Percentiles rank a stretch among this genome's conserved stretches.
Conservation (phyloP, 2,113 vertebrate species). For the Thalassoma bifasciatum region DNA sequence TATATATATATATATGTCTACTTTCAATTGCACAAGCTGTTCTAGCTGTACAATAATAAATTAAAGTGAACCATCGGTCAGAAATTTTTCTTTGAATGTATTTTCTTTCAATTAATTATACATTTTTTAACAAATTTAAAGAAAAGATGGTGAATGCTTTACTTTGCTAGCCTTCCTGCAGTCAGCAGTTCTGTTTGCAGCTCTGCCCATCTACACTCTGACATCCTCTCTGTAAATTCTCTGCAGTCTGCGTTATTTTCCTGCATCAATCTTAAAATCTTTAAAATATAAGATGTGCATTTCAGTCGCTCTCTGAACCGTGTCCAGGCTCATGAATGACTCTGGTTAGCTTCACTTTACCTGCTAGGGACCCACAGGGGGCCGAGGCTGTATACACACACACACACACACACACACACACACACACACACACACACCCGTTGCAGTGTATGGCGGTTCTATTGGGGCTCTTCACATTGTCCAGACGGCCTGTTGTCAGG, state of each 20-base stretch:
- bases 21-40: too few relatives aligned
- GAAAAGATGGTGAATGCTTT: too few relatives aligned
- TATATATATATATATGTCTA: too few relatives aligned
- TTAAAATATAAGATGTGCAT: conserved; percentile 28
- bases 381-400: conserved; percentile 30
- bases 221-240: background rate
- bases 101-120: too few relatives aligned
- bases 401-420: too few relatives aligned
- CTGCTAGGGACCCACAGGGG: conserved; percentile 52
- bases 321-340: conserved; percentile 28
- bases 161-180: too few relatives aligned
- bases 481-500: conserved; percentile 95
- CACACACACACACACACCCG: conserved; percentile 41
- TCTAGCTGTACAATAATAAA: too few relatives aligned
- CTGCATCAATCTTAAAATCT: conserved; percentile 18
- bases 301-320: conserved; percentile 53
- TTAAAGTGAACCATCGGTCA: too few relatives aligned
- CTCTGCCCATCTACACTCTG: background rate
- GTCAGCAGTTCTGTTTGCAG: background rate
- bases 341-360: conserved; percentile 75
- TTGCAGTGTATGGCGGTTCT: conserved; percentile 74
- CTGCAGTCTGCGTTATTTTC: background rate
- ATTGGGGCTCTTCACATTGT: conserved; percentile 91
- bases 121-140: too few relatives aligned
- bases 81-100: too few relatives aligned